phyloP scores from a whole-genome alignment of 2,797 vertebrate species.

The Myoxocephalus aenaeus region DNA sequence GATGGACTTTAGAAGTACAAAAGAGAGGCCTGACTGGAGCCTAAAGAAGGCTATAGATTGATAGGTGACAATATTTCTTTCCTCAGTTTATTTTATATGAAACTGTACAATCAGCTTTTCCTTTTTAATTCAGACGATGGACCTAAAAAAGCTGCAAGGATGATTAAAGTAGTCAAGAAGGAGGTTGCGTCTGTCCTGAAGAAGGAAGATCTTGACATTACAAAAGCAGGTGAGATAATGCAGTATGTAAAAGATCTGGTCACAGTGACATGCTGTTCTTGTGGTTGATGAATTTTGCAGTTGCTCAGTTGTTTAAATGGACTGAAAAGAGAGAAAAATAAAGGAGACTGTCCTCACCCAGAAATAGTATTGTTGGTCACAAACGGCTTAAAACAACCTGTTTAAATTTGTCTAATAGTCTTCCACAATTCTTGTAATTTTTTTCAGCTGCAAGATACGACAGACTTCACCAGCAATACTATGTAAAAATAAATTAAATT shows the following conservation, averaged over 20 bases:
- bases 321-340: background rate
- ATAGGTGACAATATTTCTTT: background rate
- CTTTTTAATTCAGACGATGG: conserved; percentile 42
- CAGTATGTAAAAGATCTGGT: background rate
- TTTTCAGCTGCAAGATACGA: background rate
- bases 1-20: background rate
- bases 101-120: background rate
- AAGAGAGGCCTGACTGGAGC: too few relatives aligned
- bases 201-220: conserved; percentile 69
- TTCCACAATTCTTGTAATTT: too few relatives aligned
- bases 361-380: too few relatives aligned
- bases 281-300: background rate
- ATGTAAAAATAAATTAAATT: background rate
- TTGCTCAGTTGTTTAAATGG: background rate
- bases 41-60: background rate
- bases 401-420: too few relatives aligned
- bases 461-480: background rate
- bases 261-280: background rate
- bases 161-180: conserved; percentile 43
- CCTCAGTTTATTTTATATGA: background rate
- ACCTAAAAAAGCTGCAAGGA: conserved; percentile 34
- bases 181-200: conserved; percentile 47
- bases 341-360: background rate
- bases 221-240: conserved; percentile 38
- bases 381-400: too few relatives aligned